Evolutionary conservation across 1,140 invertebrate species (phyloP), one percentile per base, ranked within the genome.

Genomic region (Bombus soroeensis): DNA sequence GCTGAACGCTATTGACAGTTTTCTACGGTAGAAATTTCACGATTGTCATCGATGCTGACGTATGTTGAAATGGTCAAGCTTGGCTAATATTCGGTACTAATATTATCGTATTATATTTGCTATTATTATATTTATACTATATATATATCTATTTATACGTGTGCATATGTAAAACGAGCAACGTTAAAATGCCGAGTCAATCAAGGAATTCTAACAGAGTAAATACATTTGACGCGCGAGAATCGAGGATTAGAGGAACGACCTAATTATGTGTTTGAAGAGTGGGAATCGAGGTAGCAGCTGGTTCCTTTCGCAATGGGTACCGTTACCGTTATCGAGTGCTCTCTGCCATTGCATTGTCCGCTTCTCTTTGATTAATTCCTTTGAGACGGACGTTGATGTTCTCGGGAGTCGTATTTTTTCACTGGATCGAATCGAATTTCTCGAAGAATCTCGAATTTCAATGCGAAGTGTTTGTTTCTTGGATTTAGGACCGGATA

Each of bases 211-310:
- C 28, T 13, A 62, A n/a, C 12, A 2, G 22, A 15, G n/a, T 53
- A 59, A 41, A 84, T 25, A 28, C 37, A 72, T 47, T 41, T 0
- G 18, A 41, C 13, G 15, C 32, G 8, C 22, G 34, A 25, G 43
- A 57, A 78, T 77, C 37, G 39, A 1, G n/a, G 75, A 79, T 57
- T 84, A 79, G 81, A 76, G 28, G 34, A n/a, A 1, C 75, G 82
- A 84, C 82, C 82, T 47, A 71, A 84, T 84, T 84, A 37, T 25
- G 62, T 22, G 18, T 57, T 32, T 1, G n/a, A 25, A 53, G 47
- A 25, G 25, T 25, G 39, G n/a, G 53, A 43, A 75, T n/a, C 12
- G 2, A 41, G 18, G 34, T 12, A 41, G 37, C 39, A 47, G 34
- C 39, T 32, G n/a, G 57, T 28, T 47, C 68, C 18, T 41, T 9